These are phyloP conservation scores for Brachyhypopomus occidentalis DNA, from an alignment of 2,113 vertebrate genomes.

Conservation along the genomic window DNA sequence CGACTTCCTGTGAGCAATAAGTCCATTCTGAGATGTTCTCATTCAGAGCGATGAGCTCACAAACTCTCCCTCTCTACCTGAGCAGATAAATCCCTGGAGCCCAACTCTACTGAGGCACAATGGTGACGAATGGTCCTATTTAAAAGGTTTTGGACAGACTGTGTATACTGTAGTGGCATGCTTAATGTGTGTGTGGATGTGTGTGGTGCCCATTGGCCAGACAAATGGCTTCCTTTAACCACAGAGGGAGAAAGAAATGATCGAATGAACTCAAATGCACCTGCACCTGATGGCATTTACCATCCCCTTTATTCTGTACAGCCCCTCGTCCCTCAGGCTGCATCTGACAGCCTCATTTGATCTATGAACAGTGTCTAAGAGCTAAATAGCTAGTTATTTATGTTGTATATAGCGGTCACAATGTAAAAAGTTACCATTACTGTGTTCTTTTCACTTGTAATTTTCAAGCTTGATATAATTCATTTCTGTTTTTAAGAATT, in stretches of 20 bases:
- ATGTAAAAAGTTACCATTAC: not conserved
- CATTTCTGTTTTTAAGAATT: slow-evolving; percentile 9
- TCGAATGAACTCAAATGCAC: slow-evolving; percentile 36
- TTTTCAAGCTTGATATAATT: not conserved
- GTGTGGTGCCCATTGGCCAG: slow-evolving; percentile 31
- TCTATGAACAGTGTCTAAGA: slow-evolving; percentile 25
- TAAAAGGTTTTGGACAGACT: slow-evolving; percentile 73
- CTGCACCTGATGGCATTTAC: slow-evolving; percentile 33
- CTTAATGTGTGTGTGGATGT: slow-evolving; percentile 53
- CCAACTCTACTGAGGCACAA: slow-evolving; percentile 41
- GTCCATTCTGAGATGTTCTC: slow-evolving; percentile 44
- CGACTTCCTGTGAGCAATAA: slow-evolving; percentile 40
- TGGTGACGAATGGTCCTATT: slow-evolving; percentile 60
- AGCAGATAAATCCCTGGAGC: slow-evolving; percentile 52
- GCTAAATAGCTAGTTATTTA: slow-evolving; percentile 6
- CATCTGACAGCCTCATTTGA: not conserved
- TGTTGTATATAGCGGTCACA: not conserved
- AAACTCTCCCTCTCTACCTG: slow-evolving; percentile 52
- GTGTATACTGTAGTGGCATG: slow-evolving; percentile 59
- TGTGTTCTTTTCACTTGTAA: not conserved
- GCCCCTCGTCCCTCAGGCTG: not conserved
- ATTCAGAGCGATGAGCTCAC: slow-evolving; percentile 38
- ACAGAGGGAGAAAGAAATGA: slow-evolving; percentile 7
- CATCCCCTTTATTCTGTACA: not conserved
- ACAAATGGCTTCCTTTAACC: slow-evolving; percentile 50